Conservation (phyloP, 92 coral and sea anemone genomes). For the Heliopora coerulea region DNA sequence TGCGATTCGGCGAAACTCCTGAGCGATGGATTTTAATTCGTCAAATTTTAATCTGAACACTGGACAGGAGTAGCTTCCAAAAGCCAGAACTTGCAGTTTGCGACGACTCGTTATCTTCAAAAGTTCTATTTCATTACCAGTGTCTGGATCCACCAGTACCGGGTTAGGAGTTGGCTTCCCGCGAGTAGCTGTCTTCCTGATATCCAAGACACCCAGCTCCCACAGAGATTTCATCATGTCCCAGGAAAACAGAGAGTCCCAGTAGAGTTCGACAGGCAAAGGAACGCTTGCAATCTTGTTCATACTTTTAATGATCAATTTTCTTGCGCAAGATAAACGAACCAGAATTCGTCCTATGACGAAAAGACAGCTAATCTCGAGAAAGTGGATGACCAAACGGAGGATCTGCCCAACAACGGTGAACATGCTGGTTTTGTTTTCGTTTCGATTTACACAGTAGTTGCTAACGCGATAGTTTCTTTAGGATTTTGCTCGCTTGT, state of each 20-base stretch:
- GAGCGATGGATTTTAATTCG: constrained; percentile 64
- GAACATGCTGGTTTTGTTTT: not conserved
- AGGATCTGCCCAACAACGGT: not conserved
- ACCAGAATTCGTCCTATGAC: constrained; percentile 12
- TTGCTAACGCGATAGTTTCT: too few relatives aligned
- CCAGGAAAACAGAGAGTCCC: constrained; percentile 68
- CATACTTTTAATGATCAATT: not conserved
- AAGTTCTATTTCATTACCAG: constrained; percentile 52
- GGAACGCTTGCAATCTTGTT: constrained; percentile 17
- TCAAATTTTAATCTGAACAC: constrained; percentile 74
- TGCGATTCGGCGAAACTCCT: constrained; percentile 56
- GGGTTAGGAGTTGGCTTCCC: constrained; percentile 78
- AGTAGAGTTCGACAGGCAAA: constrained; percentile 55
- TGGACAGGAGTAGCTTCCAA: constrained; percentile 95
- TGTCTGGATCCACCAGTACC: constrained; percentile 62
- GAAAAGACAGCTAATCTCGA: constrained; percentile 8
- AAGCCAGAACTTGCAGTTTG: constrained; percentile 84
- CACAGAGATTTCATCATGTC: constrained; percentile 57
- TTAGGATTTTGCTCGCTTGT: too few relatives aligned
- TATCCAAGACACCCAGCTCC: constrained; percentile 47
- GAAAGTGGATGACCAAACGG: not conserved
- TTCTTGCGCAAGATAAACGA: constrained; percentile 20
- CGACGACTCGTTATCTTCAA: constrained; percentile 62
- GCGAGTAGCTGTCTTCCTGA: constrained; percentile 51
- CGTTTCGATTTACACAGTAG: too few relatives aligned